Percentiles rank a stretch among this genome's conserved stretches.
Conservation (phyloP, 2,888 invertebrate genomes). For the Tiliacea aurago region DNA sequence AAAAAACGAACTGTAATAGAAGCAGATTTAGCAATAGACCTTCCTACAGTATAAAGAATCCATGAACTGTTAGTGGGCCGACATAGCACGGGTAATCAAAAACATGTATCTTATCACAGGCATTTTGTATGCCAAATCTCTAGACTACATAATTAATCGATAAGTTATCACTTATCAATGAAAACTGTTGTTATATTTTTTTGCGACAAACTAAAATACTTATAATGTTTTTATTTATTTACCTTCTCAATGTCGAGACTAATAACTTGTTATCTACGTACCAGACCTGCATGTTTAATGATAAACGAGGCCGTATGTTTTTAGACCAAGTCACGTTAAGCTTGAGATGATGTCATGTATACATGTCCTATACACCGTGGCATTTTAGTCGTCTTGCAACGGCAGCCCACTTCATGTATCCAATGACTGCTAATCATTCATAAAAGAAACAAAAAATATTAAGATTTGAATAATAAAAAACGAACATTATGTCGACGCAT, state of each 20-base stretch:
- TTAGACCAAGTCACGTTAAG: slow-evolving; percentile 4
- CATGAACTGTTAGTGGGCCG: background rate
- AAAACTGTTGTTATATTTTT: background rate
- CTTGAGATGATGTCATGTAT: slow-evolving; percentile 17
- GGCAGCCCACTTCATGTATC: too few species aligned
- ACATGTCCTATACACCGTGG: too few species aligned
- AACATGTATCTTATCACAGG: too few species aligned
- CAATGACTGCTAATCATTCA: too few species aligned
- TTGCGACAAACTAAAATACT: background rate
- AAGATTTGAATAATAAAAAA: too few species aligned
- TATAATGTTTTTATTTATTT: background rate
- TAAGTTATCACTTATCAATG: slow-evolving; percentile 5
- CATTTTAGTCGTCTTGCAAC: too few species aligned
- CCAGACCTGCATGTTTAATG: background rate
- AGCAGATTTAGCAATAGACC: too few species aligned
- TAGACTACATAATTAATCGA: background rate
- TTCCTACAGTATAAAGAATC: background rate
- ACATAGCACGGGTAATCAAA: background rate
- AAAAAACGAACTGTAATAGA: too few species aligned
- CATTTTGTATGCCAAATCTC: background rate
- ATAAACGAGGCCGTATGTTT: background rate
- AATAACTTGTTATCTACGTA: background rate
- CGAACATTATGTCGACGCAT: too few species aligned
- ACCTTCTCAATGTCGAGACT: background rate
- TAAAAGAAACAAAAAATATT: too few species aligned